Evolutionary conservation across 2,113 vertebrate species (phyloP).

Genomic region (Cryptotis parvus): DNA sequence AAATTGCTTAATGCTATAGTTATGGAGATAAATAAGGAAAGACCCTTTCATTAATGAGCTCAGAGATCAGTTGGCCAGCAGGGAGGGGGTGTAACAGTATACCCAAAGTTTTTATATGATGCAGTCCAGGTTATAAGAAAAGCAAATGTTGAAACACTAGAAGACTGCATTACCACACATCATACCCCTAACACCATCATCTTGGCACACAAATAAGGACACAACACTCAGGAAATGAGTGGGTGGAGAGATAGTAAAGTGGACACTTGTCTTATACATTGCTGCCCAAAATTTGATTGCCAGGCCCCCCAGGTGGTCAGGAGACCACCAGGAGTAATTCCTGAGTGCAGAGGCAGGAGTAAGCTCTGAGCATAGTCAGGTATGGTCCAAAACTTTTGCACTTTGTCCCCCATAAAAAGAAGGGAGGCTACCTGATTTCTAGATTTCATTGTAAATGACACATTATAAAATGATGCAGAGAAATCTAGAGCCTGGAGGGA

Average conservation of each 20-base stretch:
- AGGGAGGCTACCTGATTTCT: not conserved
- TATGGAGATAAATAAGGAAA: conserved; percentile 1
- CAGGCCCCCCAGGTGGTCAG: too few relatives aligned
- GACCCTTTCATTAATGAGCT: not conserved
- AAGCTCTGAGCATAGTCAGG: too few relatives aligned
- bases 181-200: not conserved
- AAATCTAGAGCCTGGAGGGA: not conserved
- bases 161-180: not conserved
- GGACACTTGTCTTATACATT: too few relatives aligned
- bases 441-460: not conserved
- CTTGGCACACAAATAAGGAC: not conserved
- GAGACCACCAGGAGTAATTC: too few relatives aligned
- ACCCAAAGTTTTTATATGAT: not conserved
- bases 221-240: not conserved
- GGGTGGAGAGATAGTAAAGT: too few relatives aligned
- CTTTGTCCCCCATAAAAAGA: too few relatives aligned
- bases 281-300: too few relatives aligned
- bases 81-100: not conserved
- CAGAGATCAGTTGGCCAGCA: not conserved
- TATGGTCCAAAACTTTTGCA: too few relatives aligned
- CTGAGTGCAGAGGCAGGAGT: too few relatives aligned
- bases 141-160: not conserved
- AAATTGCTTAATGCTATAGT: not conserved
- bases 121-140: not conserved
- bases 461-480: too few relatives aligned